A percentile compares a stretch with the other conserved stretches of the same genome.
Conservation (phyloP, 2,113 vertebrate genomes). For the Tachycineta bicolor region DNA sequence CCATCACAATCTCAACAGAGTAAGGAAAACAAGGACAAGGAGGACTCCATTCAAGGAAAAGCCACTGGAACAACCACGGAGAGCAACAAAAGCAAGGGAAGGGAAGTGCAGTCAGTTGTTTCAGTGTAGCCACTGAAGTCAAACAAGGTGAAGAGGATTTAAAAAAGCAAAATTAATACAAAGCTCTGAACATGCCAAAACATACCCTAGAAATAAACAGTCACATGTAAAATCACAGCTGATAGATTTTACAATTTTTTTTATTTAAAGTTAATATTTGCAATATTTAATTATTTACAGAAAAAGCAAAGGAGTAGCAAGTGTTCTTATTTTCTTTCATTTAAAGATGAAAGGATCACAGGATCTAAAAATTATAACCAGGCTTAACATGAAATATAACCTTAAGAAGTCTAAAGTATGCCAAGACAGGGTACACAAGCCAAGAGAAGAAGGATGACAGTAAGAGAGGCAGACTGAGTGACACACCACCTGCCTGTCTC, state of each 20-base stretch:
- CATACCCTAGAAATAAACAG: not conserved
- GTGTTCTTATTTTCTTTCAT: not conserved
- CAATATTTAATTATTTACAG: not conserved
- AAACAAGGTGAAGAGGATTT: not conserved
- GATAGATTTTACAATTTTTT: not conserved
- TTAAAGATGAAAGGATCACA: not conserved
- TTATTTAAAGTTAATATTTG: not conserved
- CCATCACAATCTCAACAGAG: not conserved
- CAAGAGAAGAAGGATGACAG: not conserved
- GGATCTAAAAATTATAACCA: not conserved
- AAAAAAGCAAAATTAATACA: not conserved
- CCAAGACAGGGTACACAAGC: not conserved
- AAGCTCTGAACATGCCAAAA: not conserved
- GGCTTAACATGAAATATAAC: not conserved
- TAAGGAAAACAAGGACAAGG: not conserved
- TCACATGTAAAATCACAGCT: not conserved
- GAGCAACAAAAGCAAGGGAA: not conserved
- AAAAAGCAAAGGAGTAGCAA: not conserved
- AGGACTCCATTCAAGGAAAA: not conserved
- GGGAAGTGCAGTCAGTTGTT: not conserved
- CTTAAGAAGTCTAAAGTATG: not conserved
- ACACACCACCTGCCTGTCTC: slow-evolving; percentile 35
- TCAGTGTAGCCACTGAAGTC: not conserved
- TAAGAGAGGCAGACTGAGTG: not conserved
- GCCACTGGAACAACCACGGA: not conserved